Evolutionary conservation across 2,797 vertebrate genomes (phyloP).

Genomic region (Sebastes umbrosus): DNA sequence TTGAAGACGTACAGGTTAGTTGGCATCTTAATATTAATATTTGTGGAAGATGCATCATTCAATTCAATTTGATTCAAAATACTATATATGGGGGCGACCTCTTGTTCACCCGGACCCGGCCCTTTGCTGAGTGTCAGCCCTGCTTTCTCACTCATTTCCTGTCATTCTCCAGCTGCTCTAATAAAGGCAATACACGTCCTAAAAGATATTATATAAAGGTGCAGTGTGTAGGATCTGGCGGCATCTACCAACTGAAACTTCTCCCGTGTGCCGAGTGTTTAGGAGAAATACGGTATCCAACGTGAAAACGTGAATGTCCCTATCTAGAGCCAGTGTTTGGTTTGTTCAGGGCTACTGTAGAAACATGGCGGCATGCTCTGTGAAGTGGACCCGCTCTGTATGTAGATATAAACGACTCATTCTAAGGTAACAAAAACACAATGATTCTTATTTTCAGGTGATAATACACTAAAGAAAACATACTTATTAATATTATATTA

Average conservation of each 20-base stretch:
- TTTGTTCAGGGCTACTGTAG: neutral
- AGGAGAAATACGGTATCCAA: neutral
- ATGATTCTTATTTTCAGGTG: neutral
- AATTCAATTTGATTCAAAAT: neutral
- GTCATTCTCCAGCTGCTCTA: no score
- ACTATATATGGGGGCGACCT: rapidly evolving
- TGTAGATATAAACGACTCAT: neutral
- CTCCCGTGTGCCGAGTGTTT: no score
- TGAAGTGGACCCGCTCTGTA: neutral
- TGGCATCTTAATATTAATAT: neutral
- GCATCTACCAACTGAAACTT: no score
- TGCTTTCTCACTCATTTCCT: neutral
- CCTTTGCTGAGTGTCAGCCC: neutral
- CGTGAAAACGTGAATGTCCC: rapidly evolving
- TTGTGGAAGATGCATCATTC: neutral
- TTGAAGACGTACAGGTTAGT: slow-evolving; percentile 94
- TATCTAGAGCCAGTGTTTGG: neutral
- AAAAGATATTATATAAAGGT: no score
- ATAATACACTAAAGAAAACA: neutral
- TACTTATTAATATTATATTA: neutral
- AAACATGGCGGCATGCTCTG: neutral
- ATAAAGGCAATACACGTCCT: no score
- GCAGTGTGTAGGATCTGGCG: no score
- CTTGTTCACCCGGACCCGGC: neutral
- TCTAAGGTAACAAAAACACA: neutral